These are phyloP conservation scores for Panthera tigris DNA, from an alignment of 2,113 vertebrate species.

Conservation along the genomic window DNA sequence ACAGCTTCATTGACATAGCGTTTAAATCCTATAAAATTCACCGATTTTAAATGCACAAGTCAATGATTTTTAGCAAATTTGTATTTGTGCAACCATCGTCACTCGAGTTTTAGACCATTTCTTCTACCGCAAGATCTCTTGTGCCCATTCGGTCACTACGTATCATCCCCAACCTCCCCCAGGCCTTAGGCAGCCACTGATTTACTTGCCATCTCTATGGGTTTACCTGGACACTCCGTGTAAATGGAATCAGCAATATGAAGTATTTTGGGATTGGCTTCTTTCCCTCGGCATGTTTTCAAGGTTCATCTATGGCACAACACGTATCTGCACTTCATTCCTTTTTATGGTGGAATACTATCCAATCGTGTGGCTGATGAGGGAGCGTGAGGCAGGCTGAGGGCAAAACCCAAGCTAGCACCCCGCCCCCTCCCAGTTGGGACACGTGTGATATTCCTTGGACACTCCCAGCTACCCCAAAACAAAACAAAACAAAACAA, in stretches of 20 bases:
- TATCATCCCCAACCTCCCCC: neutral
- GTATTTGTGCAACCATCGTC: neutral
- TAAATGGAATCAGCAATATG: neutral
- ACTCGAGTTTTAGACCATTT: neutral
- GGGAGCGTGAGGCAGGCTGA: too few species aligned
- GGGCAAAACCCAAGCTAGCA: too few species aligned
- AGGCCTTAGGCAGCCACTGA: neutral
- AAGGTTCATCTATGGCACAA: neutral
- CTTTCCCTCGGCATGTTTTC: neutral
- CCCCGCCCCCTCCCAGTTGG: too few species aligned
- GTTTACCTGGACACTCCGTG: neutral
- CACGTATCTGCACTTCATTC: neutral
- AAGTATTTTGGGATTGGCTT: neutral
- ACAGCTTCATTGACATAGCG: neutral
- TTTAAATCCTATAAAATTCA: neutral
- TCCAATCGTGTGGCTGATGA: neutral
- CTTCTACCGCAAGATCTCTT: neutral
- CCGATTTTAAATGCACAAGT: neutral
- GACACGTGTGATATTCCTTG: too few species aligned
- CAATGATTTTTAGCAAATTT: neutral
- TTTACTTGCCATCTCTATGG: neutral
- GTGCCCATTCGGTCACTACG: neutral
- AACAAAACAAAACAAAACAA: too few species aligned
- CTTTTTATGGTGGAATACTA: neutral
- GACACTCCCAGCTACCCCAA: too few species aligned